phyloP scores from a whole-genome alignment of 2,888 invertebrate species.

The Eudasyphora cyanicolor region DNA sequence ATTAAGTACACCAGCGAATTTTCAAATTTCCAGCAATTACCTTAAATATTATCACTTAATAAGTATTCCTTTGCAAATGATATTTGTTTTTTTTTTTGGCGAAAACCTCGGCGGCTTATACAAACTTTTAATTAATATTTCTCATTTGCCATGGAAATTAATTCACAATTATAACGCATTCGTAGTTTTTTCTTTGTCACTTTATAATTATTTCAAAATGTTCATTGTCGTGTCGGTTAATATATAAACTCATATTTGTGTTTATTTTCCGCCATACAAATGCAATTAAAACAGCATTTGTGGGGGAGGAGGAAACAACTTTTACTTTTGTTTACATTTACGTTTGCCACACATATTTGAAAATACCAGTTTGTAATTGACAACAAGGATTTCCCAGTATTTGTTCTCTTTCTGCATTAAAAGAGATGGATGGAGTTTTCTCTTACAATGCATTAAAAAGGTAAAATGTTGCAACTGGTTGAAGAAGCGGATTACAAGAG shows the following conservation, averaged over 20 bases:
- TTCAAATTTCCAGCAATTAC: too few relatives aligned
- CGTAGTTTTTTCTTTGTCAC: neutral
- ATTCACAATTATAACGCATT: neutral
- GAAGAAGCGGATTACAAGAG: neutral
- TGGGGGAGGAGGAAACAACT: slow-evolving; percentile 26
- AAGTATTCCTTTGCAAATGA: too few relatives aligned
- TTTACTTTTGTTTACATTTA: slow-evolving; percentile 59
- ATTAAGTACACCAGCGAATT: too few relatives aligned
- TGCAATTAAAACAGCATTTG: neutral
- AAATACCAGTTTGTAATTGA: slow-evolving; percentile 15
- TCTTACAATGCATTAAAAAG: neutral
- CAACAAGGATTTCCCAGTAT: slow-evolving; percentile 44
- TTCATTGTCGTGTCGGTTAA: slow-evolving; percentile 1
- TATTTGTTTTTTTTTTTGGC: too few relatives aligned
- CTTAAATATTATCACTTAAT: too few relatives aligned
- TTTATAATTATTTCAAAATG: neutral
- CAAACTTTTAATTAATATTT: neutral
- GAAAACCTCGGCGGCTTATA: neutral
- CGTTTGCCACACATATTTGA: neutral
- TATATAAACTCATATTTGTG: neutral
- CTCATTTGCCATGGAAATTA: neutral
- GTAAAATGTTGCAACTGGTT: slow-evolving; percentile 46
- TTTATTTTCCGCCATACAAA: neutral
- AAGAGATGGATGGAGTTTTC: neutral
- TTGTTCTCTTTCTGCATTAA: neutral